Conservation (phyloP, 2,113 vertebrate species). For the rat (Rattus norvegicus) region DNA sequence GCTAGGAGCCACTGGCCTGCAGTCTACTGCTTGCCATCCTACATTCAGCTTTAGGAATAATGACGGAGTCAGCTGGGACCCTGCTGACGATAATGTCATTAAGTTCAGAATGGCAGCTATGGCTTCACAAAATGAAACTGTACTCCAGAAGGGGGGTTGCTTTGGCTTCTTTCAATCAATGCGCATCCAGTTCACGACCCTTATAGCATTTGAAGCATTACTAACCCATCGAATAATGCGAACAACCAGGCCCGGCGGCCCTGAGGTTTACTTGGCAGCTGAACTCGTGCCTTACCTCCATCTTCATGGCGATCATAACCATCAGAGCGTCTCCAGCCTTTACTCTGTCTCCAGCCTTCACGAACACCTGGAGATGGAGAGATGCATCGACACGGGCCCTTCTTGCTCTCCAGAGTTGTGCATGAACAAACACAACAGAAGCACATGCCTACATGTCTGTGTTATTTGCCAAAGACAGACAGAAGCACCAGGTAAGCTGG, state of each 20-base stretch:
- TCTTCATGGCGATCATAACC: constrained; percentile 99
- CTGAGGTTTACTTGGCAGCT: not conserved
- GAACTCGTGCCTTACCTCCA: constrained; percentile 90
- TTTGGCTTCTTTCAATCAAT: not conserved
- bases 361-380: constrained; percentile 90
- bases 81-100: not conserved
- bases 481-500: not conserved
- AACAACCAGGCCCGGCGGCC: not conserved
- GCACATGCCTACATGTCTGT: not conserved
- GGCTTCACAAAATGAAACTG: not conserved
- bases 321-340: constrained; percentile 92
- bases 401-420: not conserved
- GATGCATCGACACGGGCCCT: not conserved
- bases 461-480: not conserved
- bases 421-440: not conserved
- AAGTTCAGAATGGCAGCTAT: not conserved
- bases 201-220: not conserved
- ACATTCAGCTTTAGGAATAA: not conserved
- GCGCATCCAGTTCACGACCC: not conserved
- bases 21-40: not conserved
- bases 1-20: not conserved
- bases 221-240: not conserved
- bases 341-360: constrained; percentile 95
- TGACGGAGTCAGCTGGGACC: not conserved
- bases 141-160: not conserved